A percentile compares a stretch with the other conserved stretches of the same genome.
Evolutionary conservation across 2,888 invertebrate genomes (phyloP).

Genomic region (Apotomis betuletana): DNA sequence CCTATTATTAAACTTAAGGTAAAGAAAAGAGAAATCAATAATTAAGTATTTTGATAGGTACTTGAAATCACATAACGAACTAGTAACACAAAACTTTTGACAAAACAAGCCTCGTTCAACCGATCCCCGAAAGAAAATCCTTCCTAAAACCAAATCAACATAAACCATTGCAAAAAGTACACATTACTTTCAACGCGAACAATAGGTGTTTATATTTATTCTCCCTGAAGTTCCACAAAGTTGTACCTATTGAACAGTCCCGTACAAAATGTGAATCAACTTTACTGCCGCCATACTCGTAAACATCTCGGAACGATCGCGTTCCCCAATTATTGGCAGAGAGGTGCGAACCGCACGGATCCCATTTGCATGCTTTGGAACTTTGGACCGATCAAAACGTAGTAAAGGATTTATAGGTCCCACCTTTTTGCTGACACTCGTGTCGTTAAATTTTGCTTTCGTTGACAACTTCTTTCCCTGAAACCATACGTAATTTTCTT

Average conservation of each 20-base stretch:
- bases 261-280: conserved; percentile 24
- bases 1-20: no score
- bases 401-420: background rate
- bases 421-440: no score
- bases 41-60: no score
- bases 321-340: conserved; percentile 17
- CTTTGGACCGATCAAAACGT: conserved; percentile 1
- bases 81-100: background rate
- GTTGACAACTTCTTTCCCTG: no score
- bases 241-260: background rate
- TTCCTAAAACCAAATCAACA: background rate
- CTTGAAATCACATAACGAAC: no score
- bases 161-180: background rate
- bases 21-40: no score
- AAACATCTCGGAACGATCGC: conserved; percentile 24
- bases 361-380: conserved; percentile 26
- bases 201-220: conserved; percentile 1
- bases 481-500: no score
- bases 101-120: background rate
- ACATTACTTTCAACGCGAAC: conserved; percentile 8
- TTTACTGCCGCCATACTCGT: conserved; percentile 20
- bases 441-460: no score
- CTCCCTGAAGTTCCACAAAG: background rate
- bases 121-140: background rate
- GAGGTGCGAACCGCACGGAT: conserved; percentile 29